Base-by-base conservation (phyloP, 2,888 invertebrate species). In the Seladonia tumulorum region DNA sequence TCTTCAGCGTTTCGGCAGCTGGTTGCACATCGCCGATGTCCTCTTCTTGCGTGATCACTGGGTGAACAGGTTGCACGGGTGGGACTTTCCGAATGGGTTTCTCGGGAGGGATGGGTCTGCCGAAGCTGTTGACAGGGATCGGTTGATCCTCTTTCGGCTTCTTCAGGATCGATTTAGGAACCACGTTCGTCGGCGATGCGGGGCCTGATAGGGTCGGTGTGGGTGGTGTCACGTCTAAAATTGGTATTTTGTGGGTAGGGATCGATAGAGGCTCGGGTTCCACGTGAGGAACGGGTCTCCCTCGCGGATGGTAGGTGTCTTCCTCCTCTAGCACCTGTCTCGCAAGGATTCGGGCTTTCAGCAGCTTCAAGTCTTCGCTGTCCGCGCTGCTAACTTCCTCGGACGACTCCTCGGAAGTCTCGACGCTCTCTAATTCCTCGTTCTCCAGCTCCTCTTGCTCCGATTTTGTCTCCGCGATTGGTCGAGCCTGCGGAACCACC, bases 111-210 rank as follows among this genome's bases (percentile, higher is more conserved):
- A 94, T 91, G 0, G 94, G 93, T 81, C 93, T 90, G 16, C 93
- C 94, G 57, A 94, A 94, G 71, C 92, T 93, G 79, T 94, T 94
- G 0, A 93, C 81, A 25, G 93, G 85, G 66, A 83, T 82, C 29
- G 94, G 93, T 5, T 25, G 60, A 25, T 91, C 93, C 16, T 95
- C 95, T 0, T 91, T 91, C 82, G 96, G 95, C 80, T 96, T 96
- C 93, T 98, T 98, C 22, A 98, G 93, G 90, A 98, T 98, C 0
- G 98, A 98, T 93, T 98, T 98, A 0, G 98, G 98, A 53, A 97
- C 68, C 0, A 88, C 18, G 5, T 80, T 86, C 12, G 49, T 83
- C 0, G 84, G 77, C 0, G 86, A 88, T 5, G 79, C 10, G 47
- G 87, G 47, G 73, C 88, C 60, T 12, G 83, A 68, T 75, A 73